These are phyloP conservation scores for Dinocampus coccinellae DNA, from an alignment of 2,888 invertebrate genomes.

Conservation along the genomic window DNA sequence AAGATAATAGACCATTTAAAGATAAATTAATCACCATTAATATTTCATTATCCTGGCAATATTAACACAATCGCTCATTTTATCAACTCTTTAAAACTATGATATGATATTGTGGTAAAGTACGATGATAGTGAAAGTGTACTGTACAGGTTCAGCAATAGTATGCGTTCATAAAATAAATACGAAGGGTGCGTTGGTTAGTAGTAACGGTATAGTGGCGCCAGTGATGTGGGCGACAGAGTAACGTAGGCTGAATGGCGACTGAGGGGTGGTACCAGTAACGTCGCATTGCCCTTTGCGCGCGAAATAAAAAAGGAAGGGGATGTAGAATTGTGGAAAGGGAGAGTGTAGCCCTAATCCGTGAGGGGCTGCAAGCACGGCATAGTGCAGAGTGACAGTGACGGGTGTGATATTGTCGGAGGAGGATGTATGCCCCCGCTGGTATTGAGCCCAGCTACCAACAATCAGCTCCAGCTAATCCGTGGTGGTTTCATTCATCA, in stretches of 20 bases:
- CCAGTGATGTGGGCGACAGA: slow-evolving; percentile 40
- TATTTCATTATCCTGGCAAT: too few species aligned
- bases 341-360: slow-evolving; percentile 44
- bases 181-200: slow-evolving; percentile 33
- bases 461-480: slow-evolving; percentile 65
- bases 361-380: slow-evolving; percentile 59
- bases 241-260: slow-evolving; percentile 40
- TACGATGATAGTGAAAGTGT: slow-evolving; percentile 41
- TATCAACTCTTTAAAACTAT: not conserved
- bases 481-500: slow-evolving; percentile 68
- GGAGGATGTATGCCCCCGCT: slow-evolving; percentile 69
- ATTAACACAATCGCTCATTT: not conserved
- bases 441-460: slow-evolving; percentile 66
- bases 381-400: slow-evolving; percentile 57
- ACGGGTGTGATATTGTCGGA: slow-evolving; percentile 68
- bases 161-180: slow-evolving; percentile 57
- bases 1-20: too few species aligned
- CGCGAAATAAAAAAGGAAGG: slow-evolving; percentile 57
- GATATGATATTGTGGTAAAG: not conserved
- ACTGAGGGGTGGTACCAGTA: slow-evolving; percentile 61
- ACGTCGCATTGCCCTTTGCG: slow-evolving; percentile 66
- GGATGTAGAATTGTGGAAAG: slow-evolving; percentile 48
- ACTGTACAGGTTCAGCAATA: slow-evolving; percentile 52
- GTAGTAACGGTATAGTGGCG: slow-evolving; percentile 51
- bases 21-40: too few species aligned